These are phyloP conservation scores for Phrynocephalus vlangalii DNA, from an alignment of 2,797 vertebrate genomes.

Conservation along the genomic window DNA sequence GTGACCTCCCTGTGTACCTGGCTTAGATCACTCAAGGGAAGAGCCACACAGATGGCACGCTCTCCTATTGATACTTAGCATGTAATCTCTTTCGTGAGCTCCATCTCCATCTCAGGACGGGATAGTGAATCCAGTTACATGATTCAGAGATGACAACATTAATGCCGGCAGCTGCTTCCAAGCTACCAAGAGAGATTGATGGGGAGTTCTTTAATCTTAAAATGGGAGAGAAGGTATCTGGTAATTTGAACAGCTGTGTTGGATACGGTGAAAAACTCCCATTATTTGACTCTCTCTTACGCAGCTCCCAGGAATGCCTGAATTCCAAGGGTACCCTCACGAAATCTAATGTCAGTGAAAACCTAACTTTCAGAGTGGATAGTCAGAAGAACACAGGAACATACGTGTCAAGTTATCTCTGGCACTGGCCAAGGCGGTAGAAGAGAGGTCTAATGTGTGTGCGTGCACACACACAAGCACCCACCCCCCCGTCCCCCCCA, in stretches of 20 bases:
- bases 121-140: constrained; percentile 20
- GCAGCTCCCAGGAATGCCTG: constrained; percentile 13
- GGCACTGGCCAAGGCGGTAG: no score
- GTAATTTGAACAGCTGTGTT: constrained; percentile 21
- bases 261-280: constrained; percentile 7
- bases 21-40: background rate
- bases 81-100: constrained; percentile 44
- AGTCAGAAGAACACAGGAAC: background rate
- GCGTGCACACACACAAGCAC: no score
- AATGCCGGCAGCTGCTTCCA: constrained; percentile 27
- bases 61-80: constrained; percentile 45
- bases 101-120: constrained; percentile 34
- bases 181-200: constrained; percentile 26
- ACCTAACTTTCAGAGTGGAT: constrained; percentile 8
- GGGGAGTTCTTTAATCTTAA: constrained; percentile 37
- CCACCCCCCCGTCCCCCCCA: no score
- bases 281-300: constrained; percentile 30
- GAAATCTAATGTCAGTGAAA: constrained; percentile 31
- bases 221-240: constrained; percentile 26
- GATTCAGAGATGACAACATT: constrained; percentile 30
- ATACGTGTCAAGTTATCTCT: background rate
- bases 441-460: no score
- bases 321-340: constrained; percentile 30
- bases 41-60: background rate
- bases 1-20: constrained; percentile 11